Percentiles rank a stretch among this genome's conserved stretches.
Conservation (phyloP, 1,140 invertebrate species). For the Caenorhabditis brenneri region DNA sequence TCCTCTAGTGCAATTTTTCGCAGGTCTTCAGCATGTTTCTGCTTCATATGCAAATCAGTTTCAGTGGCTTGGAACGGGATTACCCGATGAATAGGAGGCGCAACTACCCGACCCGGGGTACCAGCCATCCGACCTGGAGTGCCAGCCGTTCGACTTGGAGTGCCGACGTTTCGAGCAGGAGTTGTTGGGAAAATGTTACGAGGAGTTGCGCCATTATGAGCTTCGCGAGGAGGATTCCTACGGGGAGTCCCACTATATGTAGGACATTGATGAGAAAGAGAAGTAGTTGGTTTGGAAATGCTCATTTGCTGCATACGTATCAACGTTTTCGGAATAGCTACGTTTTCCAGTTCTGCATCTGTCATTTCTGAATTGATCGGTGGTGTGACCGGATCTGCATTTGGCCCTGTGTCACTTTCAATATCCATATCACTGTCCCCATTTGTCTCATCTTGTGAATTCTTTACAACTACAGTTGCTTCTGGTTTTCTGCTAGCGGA, state of each 20-base stretch:
- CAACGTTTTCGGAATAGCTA: background rate
- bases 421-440: background rate
- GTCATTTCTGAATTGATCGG: background rate
- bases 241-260: background rate
- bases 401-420: background rate
- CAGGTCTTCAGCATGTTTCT: background rate
- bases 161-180: background rate
- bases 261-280: background rate
- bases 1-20: background rate
- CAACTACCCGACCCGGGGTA: no score
- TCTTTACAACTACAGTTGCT: background rate
- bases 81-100: no score
- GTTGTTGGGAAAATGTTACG: background rate
- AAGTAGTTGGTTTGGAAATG: background rate
- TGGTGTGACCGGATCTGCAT: background rate
- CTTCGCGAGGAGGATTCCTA: background rate
- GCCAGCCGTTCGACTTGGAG: background rate
- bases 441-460: background rate
- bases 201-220: background rate
- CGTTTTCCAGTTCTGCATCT: background rate
- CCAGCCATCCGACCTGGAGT: no score
- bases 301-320: background rate
- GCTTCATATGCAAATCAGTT: background rate
- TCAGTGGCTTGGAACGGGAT: background rate
- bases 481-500: background rate